Evolutionary conservation across 2,113 vertebrate species (phyloP), one percentile per base, ranked within the genome.

Genomic region (Callorhinus ursinus): DNA sequence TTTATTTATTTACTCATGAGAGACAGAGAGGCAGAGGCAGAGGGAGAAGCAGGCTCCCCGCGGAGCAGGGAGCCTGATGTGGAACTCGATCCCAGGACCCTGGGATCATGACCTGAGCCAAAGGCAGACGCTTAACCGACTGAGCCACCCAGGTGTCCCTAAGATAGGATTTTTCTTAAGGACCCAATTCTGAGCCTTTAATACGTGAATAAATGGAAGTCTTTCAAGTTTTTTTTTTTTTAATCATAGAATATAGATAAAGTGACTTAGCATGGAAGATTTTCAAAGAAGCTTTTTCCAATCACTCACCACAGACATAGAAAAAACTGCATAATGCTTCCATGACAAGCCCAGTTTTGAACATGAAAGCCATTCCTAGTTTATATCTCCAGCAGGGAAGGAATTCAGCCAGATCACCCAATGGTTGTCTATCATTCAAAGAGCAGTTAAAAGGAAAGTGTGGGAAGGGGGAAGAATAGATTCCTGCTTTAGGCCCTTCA

Each of bases 281-380:
- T 95, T 97, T 81, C 36, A 81, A 85, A 85, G 31, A 61, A 63
- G 36, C 7, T 85, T 93, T 95, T 95, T 65, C n/a, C 63, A 59
- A 31, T 85, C 53, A 86, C 36, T 97, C 31, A 39, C 15, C 14
- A 85, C 16, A 74, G 14, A 51, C 15, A 49, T 1, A 85, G 61
- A 24, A 65, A 95, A 95, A 63, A 4, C 39, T 18, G 10, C 31
- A 36, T 63, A 33, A 57, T 9, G 42, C 24, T 55, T 26, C 31
- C 42, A 31, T 63, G 28, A 55, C 84, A 63, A 92, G 46, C 36
- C 69, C 84, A 92, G 13, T 59, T 88, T 77, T 59, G 8, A 79
- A 53, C 42, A 53, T 71, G 5, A 80, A 86, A 80, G 55, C 49
- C 76, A 83, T 76, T 69, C 33, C 65, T 92, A 67, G n/a, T 82